These are phyloP conservation scores for Orycteropus afer DNA, from an alignment of 2,113 vertebrate species.

Conservation along the genomic window DNA sequence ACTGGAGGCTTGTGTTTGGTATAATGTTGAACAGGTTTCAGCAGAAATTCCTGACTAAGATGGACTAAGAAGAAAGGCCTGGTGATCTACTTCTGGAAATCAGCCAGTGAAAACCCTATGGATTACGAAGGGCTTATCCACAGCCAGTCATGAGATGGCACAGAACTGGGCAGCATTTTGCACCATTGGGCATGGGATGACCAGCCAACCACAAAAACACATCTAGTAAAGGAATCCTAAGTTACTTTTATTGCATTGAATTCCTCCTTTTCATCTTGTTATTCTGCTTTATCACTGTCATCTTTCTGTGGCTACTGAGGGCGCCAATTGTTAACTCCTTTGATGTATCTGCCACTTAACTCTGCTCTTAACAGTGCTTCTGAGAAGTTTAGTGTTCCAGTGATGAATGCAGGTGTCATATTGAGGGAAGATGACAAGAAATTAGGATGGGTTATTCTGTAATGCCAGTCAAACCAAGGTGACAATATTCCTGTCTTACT, in stretches of 20 bases:
- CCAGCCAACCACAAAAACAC: background rate
- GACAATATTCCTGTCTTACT: conserved; percentile 46
- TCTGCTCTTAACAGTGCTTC: background rate
- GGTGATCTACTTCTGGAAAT: background rate
- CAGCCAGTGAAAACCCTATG: background rate
- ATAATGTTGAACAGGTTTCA: background rate
- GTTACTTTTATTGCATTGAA: background rate
- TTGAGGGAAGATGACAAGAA: conserved; percentile 42
- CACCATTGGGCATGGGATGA: background rate
- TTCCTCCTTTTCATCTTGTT: background rate
- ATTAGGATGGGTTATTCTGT: conserved; percentile 49
- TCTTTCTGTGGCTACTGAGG: conserved; percentile 33
- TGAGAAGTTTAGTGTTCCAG: conserved; percentile 16
- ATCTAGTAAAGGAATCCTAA: background rate
- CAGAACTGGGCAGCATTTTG: background rate
- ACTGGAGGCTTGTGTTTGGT: background rate
- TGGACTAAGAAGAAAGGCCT: background rate
- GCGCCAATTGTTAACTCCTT: background rate
- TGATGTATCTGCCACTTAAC: conserved; percentile 33
- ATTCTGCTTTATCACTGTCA: background rate
- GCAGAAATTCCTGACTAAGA: background rate
- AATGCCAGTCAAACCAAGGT: conserved; percentile 58
- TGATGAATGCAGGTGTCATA: conserved; percentile 13
- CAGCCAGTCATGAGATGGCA: background rate
- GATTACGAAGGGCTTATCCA: background rate